phyloP scores from a whole-genome alignment of 2,113 vertebrate species.

The Pituophis catenifer region DNA sequence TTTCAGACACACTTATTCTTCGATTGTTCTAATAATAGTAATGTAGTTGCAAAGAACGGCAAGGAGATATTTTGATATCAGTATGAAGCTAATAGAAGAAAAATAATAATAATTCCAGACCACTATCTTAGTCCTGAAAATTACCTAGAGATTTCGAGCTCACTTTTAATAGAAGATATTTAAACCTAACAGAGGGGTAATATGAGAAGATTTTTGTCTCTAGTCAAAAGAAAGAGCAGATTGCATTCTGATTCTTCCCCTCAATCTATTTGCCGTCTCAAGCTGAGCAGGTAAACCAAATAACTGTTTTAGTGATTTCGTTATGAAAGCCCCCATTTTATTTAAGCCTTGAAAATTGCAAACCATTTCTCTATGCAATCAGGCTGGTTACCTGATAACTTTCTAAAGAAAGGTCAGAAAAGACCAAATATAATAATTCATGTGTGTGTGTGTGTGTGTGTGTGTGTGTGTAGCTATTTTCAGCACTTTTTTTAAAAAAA shows the following conservation, averaged over 20 bases:
- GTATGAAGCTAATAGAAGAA: not conserved
- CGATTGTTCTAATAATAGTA: not conserved
- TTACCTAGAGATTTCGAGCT: not conserved
- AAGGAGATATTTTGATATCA: not conserved
- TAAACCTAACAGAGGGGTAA: not conserved
- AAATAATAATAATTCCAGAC: not conserved
- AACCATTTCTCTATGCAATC: not conserved
- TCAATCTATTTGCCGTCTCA: not conserved
- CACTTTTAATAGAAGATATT: not conserved
- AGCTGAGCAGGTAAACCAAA: not conserved
- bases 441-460: not conserved
- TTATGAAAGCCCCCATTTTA: slow-evolving; percentile 12
- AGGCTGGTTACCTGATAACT: not conserved
- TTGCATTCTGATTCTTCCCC: not conserved
- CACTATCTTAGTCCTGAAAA: not conserved
- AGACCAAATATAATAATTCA: slow-evolving; percentile 1
- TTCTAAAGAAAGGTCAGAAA: not conserved
- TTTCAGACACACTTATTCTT: not conserved
- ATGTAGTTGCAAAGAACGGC: not conserved
- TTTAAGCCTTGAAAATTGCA: slow-evolving; percentile 19
- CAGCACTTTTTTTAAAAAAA: not conserved
- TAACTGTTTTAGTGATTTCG: not conserved
- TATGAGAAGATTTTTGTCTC: not conserved
- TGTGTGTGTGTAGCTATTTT: not conserved
- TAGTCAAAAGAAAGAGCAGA: not conserved